Percentiles rank a stretch among this genome's conserved stretches.
Evolutionary conservation across 2,888 invertebrate genomes (phyloP).

Genomic region (Drosophila falleni): DNA sequence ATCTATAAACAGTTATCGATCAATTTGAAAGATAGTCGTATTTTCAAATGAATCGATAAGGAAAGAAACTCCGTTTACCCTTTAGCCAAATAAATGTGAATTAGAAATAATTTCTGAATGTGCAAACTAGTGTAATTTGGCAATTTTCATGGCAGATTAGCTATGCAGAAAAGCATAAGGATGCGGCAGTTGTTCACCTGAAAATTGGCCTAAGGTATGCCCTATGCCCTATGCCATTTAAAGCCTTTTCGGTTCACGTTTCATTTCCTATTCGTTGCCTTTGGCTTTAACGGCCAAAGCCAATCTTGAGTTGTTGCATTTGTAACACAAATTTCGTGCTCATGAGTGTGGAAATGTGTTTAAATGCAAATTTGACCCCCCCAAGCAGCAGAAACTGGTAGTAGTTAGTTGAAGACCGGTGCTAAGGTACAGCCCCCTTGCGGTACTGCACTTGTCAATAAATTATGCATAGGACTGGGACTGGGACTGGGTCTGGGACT

Average conservation of each 20-base stretch:
- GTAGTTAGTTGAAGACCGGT: conserved; percentile 11
- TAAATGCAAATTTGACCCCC: conserved; percentile 67
- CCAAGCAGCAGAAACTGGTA: not conserved
- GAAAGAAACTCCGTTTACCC: not conserved
- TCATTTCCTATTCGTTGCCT: not conserved
- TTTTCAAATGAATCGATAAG: not conserved
- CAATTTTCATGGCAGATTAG: conserved; percentile 37
- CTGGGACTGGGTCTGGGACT: conserved; percentile 26
- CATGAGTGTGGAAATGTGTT: conserved; percentile 76
- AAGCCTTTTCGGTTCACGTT: conserved; percentile 3
- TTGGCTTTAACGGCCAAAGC: not conserved
- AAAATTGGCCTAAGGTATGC: conserved; percentile 1
- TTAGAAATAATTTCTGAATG: not conserved
- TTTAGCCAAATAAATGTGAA: not conserved
- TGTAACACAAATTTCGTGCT: conserved; percentile 61
- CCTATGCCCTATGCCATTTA: conserved; percentile 5
- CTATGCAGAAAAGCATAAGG: conserved; percentile 17
- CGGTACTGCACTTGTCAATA: conserved; percentile 50
- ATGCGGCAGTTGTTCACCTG: conserved; percentile 3
- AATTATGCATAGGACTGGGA: conserved; percentile 69
- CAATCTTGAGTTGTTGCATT: conserved; percentile 37
- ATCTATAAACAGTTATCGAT: no score
- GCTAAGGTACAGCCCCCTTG: conserved; percentile 17
- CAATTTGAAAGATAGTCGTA: not conserved
- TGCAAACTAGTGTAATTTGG: conserved; percentile 13